Evolutionary conservation across 2,888 invertebrate species (phyloP).

Genomic region (Metacarcinus magister): DNA sequence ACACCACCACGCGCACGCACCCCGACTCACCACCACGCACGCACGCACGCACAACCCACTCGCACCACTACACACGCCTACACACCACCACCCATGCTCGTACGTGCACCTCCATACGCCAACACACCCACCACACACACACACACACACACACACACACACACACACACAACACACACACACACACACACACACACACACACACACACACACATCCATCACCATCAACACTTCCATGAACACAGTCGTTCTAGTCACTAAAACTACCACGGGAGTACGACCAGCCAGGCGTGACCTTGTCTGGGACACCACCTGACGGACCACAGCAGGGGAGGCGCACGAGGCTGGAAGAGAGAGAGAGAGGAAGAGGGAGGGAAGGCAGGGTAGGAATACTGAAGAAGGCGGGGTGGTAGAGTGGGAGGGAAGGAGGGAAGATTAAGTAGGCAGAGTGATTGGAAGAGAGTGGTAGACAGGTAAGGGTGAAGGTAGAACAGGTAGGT

Average conservation of each 20-base stretch:
- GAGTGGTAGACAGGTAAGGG: neutral
- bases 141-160: slow-evolving; percentile 54
- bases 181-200: slow-evolving; percentile 7
- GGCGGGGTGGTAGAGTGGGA: neutral
- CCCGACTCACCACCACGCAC: neutral
- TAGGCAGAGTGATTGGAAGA: neutral
- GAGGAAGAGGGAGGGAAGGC: neutral
- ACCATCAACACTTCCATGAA: neutral
- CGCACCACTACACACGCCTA: neutral
- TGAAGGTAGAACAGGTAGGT: neutral
- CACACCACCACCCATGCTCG: neutral
- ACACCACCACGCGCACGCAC: too few relatives aligned
- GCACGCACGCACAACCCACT: slow-evolving; percentile 32
- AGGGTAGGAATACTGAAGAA: neutral
- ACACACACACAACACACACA: slow-evolving; percentile 56
- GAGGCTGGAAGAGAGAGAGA: neutral
- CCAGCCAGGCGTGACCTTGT: neutral
- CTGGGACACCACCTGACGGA: neutral
- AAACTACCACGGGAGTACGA: neutral
- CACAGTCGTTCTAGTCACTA: neutral
- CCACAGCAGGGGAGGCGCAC: neutral
- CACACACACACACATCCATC: slow-evolving; percentile 14
- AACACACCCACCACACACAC: neutral
- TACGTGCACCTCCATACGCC: neutral
- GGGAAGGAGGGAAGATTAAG: slow-evolving; percentile 22